Conservation (phyloP, 2,113 vertebrate species). For the Fulica atra region DNA sequence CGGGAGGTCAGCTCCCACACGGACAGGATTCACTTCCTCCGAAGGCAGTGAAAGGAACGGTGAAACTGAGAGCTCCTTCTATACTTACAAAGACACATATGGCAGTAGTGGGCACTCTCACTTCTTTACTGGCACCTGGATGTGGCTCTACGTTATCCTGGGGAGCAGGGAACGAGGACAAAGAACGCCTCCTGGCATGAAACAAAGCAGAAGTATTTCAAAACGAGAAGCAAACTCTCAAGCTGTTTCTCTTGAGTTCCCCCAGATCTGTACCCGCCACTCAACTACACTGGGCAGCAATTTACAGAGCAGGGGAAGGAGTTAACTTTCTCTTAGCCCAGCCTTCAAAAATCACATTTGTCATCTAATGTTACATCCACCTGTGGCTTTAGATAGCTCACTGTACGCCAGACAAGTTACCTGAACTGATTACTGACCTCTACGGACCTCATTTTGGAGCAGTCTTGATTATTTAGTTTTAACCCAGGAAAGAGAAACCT, state of each 20-base stretch:
- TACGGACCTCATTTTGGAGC: background rate
- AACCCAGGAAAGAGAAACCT: background rate
- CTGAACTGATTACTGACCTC: background rate
- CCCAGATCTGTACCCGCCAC: background rate
- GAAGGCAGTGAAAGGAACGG: background rate
- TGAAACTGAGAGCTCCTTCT: background rate
- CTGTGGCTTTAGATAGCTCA: background rate
- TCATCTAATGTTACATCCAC: background rate
- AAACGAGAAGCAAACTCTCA: background rate
- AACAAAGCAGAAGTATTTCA: constrained; percentile 42
- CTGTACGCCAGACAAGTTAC: background rate
- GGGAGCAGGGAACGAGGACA: constrained; percentile 82
- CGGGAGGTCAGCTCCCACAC: background rate
- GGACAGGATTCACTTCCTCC: background rate
- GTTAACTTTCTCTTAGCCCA: background rate
- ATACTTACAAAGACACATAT: constrained; percentile 90
- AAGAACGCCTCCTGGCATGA: constrained; percentile 83
- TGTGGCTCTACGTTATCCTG: constrained; percentile 81
- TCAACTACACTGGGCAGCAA: background rate
- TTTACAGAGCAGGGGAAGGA: background rate
- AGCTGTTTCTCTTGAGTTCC: background rate
- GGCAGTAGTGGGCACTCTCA: constrained; percentile 89
- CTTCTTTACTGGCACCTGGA: constrained; percentile 81
- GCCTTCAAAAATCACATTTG: background rate
- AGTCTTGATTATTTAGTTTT: background rate